Percentiles rank a stretch among this genome's conserved stretches.
Conservation (phyloP, 2,113 vertebrate species). For the Scolopax mira region DNA sequence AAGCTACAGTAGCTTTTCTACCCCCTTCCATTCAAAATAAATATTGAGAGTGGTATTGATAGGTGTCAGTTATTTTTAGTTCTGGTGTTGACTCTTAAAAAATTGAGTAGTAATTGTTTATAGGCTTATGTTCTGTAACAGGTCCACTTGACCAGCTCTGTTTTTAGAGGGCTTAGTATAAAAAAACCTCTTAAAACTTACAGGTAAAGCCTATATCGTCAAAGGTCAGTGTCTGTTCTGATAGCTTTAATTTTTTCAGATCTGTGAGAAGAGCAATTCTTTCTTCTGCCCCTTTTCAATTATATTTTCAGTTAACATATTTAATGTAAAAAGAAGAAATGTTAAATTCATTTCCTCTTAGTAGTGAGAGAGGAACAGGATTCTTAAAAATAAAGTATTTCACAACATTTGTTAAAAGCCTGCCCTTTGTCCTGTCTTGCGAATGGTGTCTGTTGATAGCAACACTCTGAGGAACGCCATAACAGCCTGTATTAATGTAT, state of each 20-base stretch:
- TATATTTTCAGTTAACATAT: background rate
- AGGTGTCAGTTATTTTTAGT: background rate
- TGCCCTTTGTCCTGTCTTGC: slow-evolving; percentile 4
- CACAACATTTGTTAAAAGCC: slow-evolving; percentile 20
- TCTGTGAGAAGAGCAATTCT: background rate
- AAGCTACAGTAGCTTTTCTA: background rate
- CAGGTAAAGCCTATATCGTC: background rate
- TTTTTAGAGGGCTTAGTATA: background rate
- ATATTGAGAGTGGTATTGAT: background rate
- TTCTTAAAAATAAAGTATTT: slow-evolving; percentile 58
- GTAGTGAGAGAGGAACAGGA: slow-evolving; percentile 25
- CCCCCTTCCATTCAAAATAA: background rate
- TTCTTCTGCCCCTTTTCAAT: background rate
- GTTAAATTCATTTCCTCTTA: slow-evolving; percentile 50
- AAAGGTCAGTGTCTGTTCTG: background rate
- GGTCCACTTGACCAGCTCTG: background rate
- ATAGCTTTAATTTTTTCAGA: background rate
- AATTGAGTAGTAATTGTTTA: background rate
- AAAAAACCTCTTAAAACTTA: background rate
- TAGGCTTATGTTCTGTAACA: background rate
- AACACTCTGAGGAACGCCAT: background rate
- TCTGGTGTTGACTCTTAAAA: background rate
- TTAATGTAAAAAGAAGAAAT: slow-evolving; percentile 44
- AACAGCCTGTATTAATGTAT: background rate
- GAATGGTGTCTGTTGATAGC: background rate